Evolutionary conservation across 2,888 invertebrate species (phyloP), one percentile per base, ranked within the genome.

Genomic region (Platycheirus rosarum): DNA sequence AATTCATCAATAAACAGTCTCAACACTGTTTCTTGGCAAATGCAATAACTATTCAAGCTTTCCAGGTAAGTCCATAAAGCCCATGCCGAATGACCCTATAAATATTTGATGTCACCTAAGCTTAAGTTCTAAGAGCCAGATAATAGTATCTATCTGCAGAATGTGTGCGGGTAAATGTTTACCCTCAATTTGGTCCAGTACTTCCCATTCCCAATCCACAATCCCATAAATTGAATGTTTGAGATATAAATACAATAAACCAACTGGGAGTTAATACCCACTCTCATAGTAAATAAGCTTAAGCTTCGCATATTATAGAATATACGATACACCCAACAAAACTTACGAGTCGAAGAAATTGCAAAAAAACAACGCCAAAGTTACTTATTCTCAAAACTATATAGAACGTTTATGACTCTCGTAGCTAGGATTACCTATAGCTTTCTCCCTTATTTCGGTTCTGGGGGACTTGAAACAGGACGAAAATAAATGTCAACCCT

Each of bases 151-250:
- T 40, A n/a, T 13, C 16, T 16, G 23, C 11, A 26, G 16, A 60
- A 23, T 44, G 7, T 60, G 8, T 60, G 29, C 9, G 37, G n/a
- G n/a, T 57, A 23, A 40, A 20, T 57, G 40, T 40, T 57, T 60
- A 42, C 42, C 26, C 60, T 44, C 42, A 16, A 20, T 55, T 55
- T 23, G 20, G 20, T 35, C 20, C 8, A 23, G 20, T 13, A 4
- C 13, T 8, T 14, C 4, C 14, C 6, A 26, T 49, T n/a, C 16
- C 9, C 1, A 13, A 2, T 29, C 11, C 11, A 40, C n/a, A 18
- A 48, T 2, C 18, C 18, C 32, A 74, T 76, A 69, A 69, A 76
- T 76, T 76, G 37, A 76, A 75, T 75, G 68, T 51, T 35, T 57
- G 13, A 26, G 16, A 37, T 65, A 32, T 8, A 23, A 35, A 46